Evolutionary conservation across 2,797 vertebrate species (phyloP).

Genomic region (Jordanella pulchra): DNA sequence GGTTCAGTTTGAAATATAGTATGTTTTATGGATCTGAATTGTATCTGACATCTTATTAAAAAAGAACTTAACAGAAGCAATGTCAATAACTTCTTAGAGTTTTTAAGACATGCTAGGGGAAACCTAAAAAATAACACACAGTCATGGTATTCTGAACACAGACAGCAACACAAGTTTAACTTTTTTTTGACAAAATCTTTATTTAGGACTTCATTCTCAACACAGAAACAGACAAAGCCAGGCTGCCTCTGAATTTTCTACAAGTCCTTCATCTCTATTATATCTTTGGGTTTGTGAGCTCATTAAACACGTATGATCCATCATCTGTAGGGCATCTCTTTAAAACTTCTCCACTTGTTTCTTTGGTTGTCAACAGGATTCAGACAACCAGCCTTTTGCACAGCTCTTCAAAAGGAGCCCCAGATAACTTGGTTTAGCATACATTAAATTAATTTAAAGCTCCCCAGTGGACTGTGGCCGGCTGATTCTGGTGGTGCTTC

Average conservation of each 20-base stretch:
- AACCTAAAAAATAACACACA: background rate
- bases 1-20: no score
- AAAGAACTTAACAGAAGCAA: background rate
- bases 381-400: conserved; percentile 57
- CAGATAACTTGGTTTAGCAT: conserved; percentile 45
- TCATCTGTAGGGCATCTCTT: conserved; percentile 31
- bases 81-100: background rate
- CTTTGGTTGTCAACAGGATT: conserved; percentile 34
- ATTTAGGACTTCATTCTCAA: background rate
- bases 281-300: conserved; percentile 16
- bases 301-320: conserved; percentile 12
- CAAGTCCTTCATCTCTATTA: background rate
- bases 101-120: background rate
- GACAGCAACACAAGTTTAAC: background rate
- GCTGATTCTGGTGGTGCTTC: conserved; percentile 47
- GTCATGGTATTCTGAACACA: background rate
- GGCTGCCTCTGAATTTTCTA: background rate
- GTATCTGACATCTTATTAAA: background rate
- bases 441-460: conserved; percentile 54
- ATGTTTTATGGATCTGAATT: background rate
- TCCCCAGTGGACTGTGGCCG: conserved; percentile 45
- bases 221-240: background rate
- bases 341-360: conserved; percentile 37
- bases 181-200: background rate
- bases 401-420: conserved; percentile 41